Percentiles rank a stretch among this genome's conserved stretches.
These are phyloP conservation scores for Choloepus didactylus DNA, from an alignment of 2,797 vertebrate genomes.

Conservation along the genomic window DNA sequence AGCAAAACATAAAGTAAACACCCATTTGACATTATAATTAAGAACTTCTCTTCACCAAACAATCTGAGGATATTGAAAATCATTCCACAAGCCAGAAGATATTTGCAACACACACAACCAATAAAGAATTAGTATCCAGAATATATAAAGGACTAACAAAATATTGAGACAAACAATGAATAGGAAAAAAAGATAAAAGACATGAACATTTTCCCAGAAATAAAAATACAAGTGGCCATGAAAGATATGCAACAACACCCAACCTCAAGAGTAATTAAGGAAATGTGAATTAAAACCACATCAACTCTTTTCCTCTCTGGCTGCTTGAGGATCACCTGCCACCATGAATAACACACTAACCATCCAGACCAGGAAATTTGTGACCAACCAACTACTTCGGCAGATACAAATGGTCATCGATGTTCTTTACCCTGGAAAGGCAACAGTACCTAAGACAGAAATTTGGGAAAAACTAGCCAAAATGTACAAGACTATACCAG, in stretches of 20 bases:
- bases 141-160: neutral
- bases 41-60: neutral
- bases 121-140: neutral
- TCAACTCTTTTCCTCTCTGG: no score
- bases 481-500: no score
- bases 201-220: neutral
- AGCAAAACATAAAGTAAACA: slow-evolving; percentile 12
- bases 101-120: neutral
- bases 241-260: neutral
- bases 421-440: no score
- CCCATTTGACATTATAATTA: neutral
- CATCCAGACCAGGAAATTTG: no score
- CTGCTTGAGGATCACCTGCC: no score
- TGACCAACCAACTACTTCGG: no score
- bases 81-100: neutral
- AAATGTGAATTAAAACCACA: neutral
- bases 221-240: neutral
- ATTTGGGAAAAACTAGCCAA: no score
- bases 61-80: neutral
- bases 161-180: neutral
- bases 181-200: neutral
- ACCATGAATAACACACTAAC: no score
- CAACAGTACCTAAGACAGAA: no score
- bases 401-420: no score
- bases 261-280: neutral